phyloP scores from a whole-genome alignment of 2,888 invertebrate genomes.

The Actias luna region DNA sequence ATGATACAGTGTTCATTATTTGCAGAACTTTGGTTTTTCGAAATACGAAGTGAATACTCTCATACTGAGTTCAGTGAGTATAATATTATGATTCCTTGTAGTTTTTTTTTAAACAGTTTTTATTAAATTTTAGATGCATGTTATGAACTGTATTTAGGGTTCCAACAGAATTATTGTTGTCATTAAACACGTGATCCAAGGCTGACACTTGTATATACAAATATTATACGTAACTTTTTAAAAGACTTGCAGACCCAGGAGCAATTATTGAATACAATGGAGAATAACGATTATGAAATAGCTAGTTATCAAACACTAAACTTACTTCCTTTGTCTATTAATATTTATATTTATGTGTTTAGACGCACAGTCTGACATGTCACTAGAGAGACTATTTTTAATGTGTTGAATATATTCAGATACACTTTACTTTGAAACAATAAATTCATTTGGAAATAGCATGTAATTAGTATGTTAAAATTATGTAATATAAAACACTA shows the following conservation, averaged over 20 bases:
- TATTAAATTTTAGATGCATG: constrained; percentile 30
- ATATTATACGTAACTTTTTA: constrained; percentile 31
- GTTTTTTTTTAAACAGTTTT: constrained; percentile 18
- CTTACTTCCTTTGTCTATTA: constrained; percentile 39
- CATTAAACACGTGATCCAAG: constrained; percentile 63
- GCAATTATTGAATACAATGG: background rate
- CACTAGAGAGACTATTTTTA: background rate
- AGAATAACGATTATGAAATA: constrained; percentile 55
- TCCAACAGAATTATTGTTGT: constrained; percentile 54
- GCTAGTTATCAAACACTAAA: constrained; percentile 42
- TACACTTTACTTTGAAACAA: background rate
- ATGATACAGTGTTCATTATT: constrained; percentile 33
- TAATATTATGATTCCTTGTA: background rate
- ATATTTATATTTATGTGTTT: constrained; percentile 10
- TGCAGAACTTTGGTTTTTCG: constrained; percentile 3
- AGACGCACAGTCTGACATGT: background rate
- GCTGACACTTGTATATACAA: constrained; percentile 39
- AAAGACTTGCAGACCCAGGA: background rate
- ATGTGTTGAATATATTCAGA: constrained; percentile 7
- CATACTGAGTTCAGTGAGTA: constrained; percentile 8
- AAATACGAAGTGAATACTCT: background rate
- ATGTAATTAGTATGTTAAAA: background rate
- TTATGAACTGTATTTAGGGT: constrained; percentile 41
- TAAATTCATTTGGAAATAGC: background rate
- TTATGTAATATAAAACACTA: background rate